A percentile compares a stretch with the other conserved stretches of the same genome.
phyloP scores from a whole-genome alignment of 2,113 vertebrate genomes.

The Scartelaos histophorus region DNA sequence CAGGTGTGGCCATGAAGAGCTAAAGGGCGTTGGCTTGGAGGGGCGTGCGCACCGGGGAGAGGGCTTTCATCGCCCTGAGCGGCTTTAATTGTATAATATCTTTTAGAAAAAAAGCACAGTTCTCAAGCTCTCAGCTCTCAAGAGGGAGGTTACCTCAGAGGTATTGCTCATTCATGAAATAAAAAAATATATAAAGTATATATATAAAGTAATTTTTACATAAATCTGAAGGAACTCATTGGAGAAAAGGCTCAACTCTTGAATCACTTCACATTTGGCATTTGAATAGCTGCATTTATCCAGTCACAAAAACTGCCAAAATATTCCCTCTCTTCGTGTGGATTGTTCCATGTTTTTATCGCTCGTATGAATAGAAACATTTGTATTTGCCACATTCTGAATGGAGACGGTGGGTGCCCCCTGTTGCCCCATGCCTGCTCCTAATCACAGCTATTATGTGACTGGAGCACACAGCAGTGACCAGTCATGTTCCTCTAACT shows the following conservation, averaged over 20 bases:
- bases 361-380: too few relatives aligned
- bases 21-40: too few relatives aligned
- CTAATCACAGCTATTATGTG: not conserved
- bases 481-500: not conserved
- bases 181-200: too few relatives aligned
- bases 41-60: too few relatives aligned
- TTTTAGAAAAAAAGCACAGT: too few relatives aligned
- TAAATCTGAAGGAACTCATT: not conserved
- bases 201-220: not conserved
- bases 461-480: not conserved
- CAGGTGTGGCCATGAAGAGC: too few relatives aligned
- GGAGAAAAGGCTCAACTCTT: not conserved
- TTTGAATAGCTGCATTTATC: not conserved
- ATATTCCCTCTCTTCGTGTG: not conserved
- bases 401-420: not conserved
- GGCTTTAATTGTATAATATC: too few relatives aligned
- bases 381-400: too few relatives aligned
- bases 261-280: not conserved
- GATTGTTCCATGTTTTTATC: not conserved
- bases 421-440: not conserved
- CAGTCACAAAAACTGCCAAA: not conserved
- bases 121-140: too few relatives aligned
- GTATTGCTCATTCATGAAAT: too few relatives aligned
- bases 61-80: too few relatives aligned
- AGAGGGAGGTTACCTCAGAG: too few relatives aligned